Percentiles rank a stretch among this genome's conserved stretches.
Evolutionary conservation across 2,888 invertebrate species (phyloP).

Genomic region (Rapana venosa): DNA sequence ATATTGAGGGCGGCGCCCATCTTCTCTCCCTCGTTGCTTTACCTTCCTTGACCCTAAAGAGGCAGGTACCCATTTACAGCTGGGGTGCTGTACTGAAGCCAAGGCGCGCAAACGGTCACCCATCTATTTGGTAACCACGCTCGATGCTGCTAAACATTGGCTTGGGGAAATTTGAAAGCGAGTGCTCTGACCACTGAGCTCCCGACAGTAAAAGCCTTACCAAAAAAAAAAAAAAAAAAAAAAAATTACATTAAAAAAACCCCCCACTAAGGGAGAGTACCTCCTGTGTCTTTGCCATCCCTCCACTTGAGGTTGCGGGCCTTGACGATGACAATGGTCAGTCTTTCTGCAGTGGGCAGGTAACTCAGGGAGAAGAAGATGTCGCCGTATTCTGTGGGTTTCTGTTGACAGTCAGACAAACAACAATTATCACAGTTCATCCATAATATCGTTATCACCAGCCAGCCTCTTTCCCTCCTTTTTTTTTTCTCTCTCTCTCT

Average conservation of each 20-base stretch:
- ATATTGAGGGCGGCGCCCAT: no score
- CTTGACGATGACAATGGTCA: slow-evolving; percentile 88
- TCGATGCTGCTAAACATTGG: no score
- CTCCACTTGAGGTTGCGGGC: slow-evolving; percentile 85
- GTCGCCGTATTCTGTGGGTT: slow-evolving; percentile 86
- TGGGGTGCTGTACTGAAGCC: no score
- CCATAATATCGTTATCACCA: neutral
- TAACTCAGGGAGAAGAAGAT: slow-evolving; percentile 90
- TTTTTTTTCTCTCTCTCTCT: neutral
- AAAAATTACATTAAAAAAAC: neutral
- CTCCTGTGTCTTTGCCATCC: slow-evolving; percentile 81
- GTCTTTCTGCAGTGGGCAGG: slow-evolving; percentile 88
- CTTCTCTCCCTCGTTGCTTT: no score
- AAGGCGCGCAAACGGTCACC: no score
- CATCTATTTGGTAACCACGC: no score
- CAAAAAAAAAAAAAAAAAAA: no score
- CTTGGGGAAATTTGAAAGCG: no score
- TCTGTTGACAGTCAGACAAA: slow-evolving; percentile 76
- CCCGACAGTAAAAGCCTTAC: no score
- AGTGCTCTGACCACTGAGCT: no score
- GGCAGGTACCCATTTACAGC: no score
- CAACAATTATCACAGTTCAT: neutral
- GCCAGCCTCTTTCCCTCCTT: neutral
- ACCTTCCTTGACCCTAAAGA: no score
- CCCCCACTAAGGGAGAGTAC: slow-evolving; percentile 63